phyloP scores from a whole-genome alignment of 2,888 invertebrate species.

The Choreutis nemorana region DNA sequence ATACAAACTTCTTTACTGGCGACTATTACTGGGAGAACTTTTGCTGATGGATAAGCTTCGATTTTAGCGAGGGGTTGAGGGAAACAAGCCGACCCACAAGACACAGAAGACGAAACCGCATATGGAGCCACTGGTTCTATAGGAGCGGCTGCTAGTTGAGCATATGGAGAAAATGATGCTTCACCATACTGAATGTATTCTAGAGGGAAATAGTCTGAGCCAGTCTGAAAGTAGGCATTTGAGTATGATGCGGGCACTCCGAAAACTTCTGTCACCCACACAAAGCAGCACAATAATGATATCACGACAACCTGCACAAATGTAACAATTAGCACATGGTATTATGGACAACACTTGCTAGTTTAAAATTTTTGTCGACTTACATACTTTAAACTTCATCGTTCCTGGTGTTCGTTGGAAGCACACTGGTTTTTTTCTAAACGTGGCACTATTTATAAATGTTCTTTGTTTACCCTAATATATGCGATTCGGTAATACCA shows the following conservation, averaged over 20 bases:
- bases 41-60: no score
- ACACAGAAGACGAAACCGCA: no score
- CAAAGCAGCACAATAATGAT: slow-evolving; percentile 18
- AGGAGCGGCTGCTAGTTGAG: slow-evolving; percentile 27
- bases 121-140: slow-evolving; percentile 20
- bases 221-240: slow-evolving; percentile 40
- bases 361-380: no score
- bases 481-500: slow-evolving; percentile 58
- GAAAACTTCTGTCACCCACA: slow-evolving; percentile 18
- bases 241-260: slow-evolving; percentile 32
- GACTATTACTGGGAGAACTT: no score
- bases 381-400: slow-evolving; percentile 56
- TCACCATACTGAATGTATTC: slow-evolving; percentile 35
- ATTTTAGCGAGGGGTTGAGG: no score
- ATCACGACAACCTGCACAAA: slow-evolving; percentile 28
- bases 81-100: no score
- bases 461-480: slow-evolving; percentile 46
- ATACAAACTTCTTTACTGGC: no score
- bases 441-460: slow-evolving; percentile 48
- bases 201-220: slow-evolving; percentile 21
- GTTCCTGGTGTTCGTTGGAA: slow-evolving; percentile 44
- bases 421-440: slow-evolving; percentile 51
- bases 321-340: no score
- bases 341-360: no score
- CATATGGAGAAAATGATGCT: slow-evolving; percentile 24